Evolutionary conservation across 2,797 vertebrate genomes (phyloP).

Genomic region (Intellagama lesueurii): DNA sequence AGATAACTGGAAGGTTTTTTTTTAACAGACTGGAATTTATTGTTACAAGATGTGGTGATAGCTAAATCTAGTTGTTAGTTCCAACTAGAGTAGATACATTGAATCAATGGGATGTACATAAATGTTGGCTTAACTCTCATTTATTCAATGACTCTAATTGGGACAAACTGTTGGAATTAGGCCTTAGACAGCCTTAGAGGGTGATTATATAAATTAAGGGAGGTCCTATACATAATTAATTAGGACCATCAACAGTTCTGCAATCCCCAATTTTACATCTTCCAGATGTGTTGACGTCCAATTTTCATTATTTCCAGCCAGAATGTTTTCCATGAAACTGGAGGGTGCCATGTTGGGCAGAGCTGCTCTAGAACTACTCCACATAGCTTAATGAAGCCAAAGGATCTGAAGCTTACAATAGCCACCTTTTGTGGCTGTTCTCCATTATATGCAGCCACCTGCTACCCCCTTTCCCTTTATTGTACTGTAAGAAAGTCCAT

Average conservation of each 20-base stretch:
- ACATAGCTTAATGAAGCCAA: not conserved
- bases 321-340: not conserved
- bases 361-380: not conserved
- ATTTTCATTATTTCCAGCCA: not conserved
- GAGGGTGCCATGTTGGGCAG: not conserved
- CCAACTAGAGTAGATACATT: too few relatives aligned
- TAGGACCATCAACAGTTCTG: not conserved
- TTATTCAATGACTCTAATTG: too few relatives aligned
- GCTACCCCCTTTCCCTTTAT: not conserved
- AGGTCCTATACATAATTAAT: too few relatives aligned
- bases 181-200: too few relatives aligned
- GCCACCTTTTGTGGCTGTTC: not conserved
- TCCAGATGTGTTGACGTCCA: not conserved
- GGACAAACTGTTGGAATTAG: too few relatives aligned
- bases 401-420: not conserved
- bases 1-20: too few relatives aligned
- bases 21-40: too few relatives aligned
- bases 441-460: not conserved
- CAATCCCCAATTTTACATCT: not conserved
- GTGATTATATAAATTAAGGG: too few relatives aligned
- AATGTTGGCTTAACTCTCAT: too few relatives aligned
- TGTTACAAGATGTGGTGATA: too few relatives aligned
- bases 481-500: not conserved
- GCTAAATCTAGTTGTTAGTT: too few relatives aligned
- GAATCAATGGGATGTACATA: too few relatives aligned